Base-by-base conservation (phyloP, 2,797 vertebrate genomes). In the Ficedula albicollis region DNA sequence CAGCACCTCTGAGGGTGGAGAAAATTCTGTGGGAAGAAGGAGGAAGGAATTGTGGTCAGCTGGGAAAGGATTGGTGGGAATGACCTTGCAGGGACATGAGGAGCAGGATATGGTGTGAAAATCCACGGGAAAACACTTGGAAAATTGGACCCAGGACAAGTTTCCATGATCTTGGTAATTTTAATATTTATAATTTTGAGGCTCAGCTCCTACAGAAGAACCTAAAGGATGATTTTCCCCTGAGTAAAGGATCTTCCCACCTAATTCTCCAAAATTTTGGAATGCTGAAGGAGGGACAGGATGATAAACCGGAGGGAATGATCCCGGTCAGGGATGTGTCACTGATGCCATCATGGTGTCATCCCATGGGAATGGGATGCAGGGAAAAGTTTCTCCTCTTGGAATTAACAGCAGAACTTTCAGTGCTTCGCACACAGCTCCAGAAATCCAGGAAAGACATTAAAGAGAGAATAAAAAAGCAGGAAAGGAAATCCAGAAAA, bases 81-180 rank as follows among this genome's bases (percentile, higher is more conserved):
- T 78, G 68, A 39, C 23, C 38, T 38, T 10, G 2, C 34, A 39
- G 52, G 13, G 44, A 81, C 56, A 52, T 2, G 34, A 88, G 38
- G 49, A 38, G 51, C 11, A 60, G 36, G 59, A 76, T 10, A 15
- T 30, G 27, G 29, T 13, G 20, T 32, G 49, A 92, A 90, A 93
- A 43, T 77, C 68, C 13, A n/a, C 14, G 0, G 1, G 56, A n/a
- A 84, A 55, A 56, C 6, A 1, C 16, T 27, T 0, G 4, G 52
- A 59, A 94, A 77, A 32, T 27, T 52, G 21, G 3, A 12, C 14
- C 21, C 20, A 44, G 32, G 49, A 29, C 2, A 22, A 6, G 5
- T 70, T 82, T 80, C 52, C 20, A 1, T 29, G 38, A 67, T 22
- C 41, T 64, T 26, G 32, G 9, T 27, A 18, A 25, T 62, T 84